Conservation (phyloP, 2,113 vertebrate species). For the Microtus montanus region DNA sequence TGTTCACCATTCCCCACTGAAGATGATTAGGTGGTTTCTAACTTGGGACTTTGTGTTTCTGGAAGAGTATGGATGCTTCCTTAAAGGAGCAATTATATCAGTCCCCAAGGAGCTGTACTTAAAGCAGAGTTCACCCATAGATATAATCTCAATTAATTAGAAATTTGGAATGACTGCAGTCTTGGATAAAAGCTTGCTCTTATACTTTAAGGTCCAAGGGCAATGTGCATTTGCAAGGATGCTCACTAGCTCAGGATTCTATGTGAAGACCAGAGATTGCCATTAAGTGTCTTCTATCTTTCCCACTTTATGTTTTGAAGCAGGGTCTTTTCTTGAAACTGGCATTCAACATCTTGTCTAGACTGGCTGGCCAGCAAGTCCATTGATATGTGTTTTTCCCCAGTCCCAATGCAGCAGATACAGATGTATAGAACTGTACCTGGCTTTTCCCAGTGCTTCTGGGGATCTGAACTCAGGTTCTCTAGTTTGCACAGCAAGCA, state of each 20-base stretch:
- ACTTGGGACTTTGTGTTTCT: not conserved
- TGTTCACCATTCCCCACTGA: not conserved
- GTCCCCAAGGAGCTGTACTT: not conserved
- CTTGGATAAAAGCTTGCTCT: not conserved
- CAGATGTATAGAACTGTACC: not conserved
- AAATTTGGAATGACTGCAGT: not conserved
- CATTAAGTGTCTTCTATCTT: not conserved
- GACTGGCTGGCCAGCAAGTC: not conserved
- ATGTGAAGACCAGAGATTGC: not conserved
- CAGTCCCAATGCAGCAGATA: not conserved
- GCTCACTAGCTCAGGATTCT: not conserved
- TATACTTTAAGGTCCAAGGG: not conserved
- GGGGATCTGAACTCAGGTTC: not conserved
- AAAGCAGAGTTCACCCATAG: not conserved
- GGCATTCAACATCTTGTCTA: not conserved
- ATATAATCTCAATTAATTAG: not conserved
- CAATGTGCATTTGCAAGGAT: not conserved
- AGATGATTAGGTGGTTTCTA: not conserved
- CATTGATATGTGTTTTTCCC: not conserved
- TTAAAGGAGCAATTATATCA: conserved; percentile 5
- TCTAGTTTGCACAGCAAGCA: not conserved
- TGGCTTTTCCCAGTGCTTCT: not conserved
- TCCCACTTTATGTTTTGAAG: not conserved
- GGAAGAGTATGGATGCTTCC: not conserved
- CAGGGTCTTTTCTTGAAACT: too few relatives aligned